Base-by-base conservation (phyloP, 2,888 invertebrate genomes). In the Tetragonisca angustula region DNA sequence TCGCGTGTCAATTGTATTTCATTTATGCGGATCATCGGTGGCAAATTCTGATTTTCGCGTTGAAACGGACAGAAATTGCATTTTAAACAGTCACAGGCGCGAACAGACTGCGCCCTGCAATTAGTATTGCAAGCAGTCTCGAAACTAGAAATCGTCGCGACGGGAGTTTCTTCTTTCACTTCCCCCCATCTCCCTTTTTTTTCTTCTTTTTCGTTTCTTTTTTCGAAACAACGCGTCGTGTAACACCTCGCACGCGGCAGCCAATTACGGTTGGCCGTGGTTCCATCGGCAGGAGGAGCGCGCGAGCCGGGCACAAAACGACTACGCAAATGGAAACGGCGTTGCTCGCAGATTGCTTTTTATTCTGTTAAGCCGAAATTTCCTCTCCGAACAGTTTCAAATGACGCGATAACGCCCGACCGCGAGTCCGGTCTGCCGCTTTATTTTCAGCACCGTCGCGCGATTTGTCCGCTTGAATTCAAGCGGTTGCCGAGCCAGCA, bases 321-420 rank as follows among this genome's bases (percentile, higher is more conserved):
- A 9, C n/a, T 0, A 11, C 32, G 65, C 27, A 59, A 71, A 71
- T 71, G 72, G 65, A 69, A 72, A 78, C 72, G 65, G 32, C 65
- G 50, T 36, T 27, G 54, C 62, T 70, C 27, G 49, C 54, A 32
- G 67, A 76, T 59, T 49, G 59, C 49, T 64, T 64, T 71, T 77
- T 71, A 70, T 77, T 71, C 56, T 50, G 59, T 64, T 70, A 54
- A 77, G 21, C 62, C n/a, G 36, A 64, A 70, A 32, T 71, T 43
- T 32, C 36, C 43, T 71, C 19, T 65, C 19, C 64, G 70, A 77
- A 71, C n/a, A 65, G 54, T 65, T 71, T 56, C 71, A 71, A 76
- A 77, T n/a, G 52, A 21, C 27, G 15, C 32, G 43, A 27, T 71
- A 71, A 64, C 52, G 54, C 21, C 21, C 43, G 43, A 2, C 9